Evolutionary conservation across 2,797 vertebrate genomes (phyloP), one percentile per base, ranked within the genome.

Genomic region (Zonotrichia albicollis): DNA sequence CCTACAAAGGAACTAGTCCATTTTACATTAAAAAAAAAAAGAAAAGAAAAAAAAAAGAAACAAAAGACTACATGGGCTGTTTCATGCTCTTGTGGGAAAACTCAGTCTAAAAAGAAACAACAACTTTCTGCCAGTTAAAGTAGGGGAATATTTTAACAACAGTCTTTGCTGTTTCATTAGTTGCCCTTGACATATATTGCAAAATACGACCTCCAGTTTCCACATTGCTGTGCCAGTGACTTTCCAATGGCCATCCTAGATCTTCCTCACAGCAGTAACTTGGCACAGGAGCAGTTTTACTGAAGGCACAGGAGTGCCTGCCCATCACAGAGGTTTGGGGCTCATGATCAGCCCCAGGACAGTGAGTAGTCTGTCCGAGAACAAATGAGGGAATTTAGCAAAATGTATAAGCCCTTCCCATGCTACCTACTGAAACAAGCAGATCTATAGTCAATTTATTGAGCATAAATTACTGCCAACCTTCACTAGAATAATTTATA

Each of bases 381-480:
- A 88, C 89, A 95, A 96, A 96, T 95, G 91, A 90, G 85, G 67
- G 94, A 96, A 90, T 94, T 97, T 96, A 96, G 74, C 88, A 91
- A 93, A 95, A 94, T 51, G 74, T 92, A 61, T 64, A 90, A 94
- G 95, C 67, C 90, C 85, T 96, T 96, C 94, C 95, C 94, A 93
- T 96, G 95, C 57, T 95, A 74, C 95, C 80, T 82, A 90, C 94
- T 93, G 95, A 95, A 97, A 96, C 91, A 96, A 96, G 95, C 87
- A 90, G 94, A 97, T 96, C 95, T 97, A 97, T 96, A 96, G 95
- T 97, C 97, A 97, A 98, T 98, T 98, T 98, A 98, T 98, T 97
- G 97, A 98, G 97, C 96, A 98, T 98, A 98, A 98, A 98, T 98
- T 98, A 98, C 97, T 98, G 97, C 97, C 97, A 97, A 81, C 95